These are phyloP conservation scores for Saccopteryx leptura DNA, from an alignment of 2,113 vertebrate genomes.

Conservation along the genomic window DNA sequence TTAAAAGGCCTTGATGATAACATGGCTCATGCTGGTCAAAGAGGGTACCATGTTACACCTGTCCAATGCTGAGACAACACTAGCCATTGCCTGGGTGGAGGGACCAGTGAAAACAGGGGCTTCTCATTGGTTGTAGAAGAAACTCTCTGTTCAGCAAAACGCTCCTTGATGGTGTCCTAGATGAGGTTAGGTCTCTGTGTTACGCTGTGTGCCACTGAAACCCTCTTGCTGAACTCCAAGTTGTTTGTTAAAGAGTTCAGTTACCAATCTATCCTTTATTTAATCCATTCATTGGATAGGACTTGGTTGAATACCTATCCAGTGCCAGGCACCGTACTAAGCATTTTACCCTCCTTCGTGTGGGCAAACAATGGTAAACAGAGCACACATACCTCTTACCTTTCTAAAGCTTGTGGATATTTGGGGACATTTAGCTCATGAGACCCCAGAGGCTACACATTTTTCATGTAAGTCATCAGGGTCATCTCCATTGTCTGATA, in stretches of 20 bases:
- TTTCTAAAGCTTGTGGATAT: background rate
- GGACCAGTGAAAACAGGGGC: background rate
- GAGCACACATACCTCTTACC: background rate
- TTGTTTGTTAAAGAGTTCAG: background rate
- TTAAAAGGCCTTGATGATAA: background rate
- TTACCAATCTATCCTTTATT: background rate
- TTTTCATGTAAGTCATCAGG: background rate
- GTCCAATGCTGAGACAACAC: background rate
- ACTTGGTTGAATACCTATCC: background rate
- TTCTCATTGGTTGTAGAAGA: background rate
- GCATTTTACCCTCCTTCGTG: background rate
- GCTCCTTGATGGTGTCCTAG: background rate
- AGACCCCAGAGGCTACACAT: background rate
- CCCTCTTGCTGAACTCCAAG: background rate
- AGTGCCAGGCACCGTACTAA: background rate
- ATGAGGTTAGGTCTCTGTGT: background rate
- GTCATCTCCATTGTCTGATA: background rate
- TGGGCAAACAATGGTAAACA: background rate
- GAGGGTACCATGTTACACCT: background rate
- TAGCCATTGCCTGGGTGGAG: background rate
- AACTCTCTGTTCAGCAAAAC: background rate
- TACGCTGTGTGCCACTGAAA: background rate
- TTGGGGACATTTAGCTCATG: background rate
- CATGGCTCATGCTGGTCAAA: background rate
- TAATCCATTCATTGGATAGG: background rate